phyloP scores from a whole-genome alignment of 2,113 vertebrate genomes.

The Esox niger region DNA sequence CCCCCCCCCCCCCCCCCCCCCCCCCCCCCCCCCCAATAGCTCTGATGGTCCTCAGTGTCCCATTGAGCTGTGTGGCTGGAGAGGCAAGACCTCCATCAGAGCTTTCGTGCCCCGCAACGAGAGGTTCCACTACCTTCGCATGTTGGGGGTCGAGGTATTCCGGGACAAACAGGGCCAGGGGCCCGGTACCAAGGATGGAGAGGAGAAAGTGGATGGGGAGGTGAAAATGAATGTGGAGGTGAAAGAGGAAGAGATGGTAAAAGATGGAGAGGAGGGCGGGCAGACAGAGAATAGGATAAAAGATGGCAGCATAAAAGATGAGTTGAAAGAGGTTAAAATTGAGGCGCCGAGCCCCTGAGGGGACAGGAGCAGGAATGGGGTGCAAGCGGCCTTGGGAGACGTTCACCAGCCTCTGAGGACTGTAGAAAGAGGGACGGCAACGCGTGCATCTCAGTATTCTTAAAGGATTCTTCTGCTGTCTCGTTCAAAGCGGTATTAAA shows the following conservation, averaged over 20 bases:
- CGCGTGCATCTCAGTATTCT: too few relatives aligned
- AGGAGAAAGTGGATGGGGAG: constrained; percentile 22
- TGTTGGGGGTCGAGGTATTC: constrained; percentile 93
- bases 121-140: constrained; percentile 90
- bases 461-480: too few relatives aligned
- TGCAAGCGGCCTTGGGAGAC: too few relatives aligned
- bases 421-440: too few relatives aligned
- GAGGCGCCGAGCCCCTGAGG: too few relatives aligned
- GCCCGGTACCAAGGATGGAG: constrained; percentile 55
- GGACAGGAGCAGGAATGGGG: not conserved
- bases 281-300: not conserved
- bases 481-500: too few relatives aligned
- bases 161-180: constrained; percentile 81
- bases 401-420: not conserved
- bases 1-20: not conserved
- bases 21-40: constrained; percentile 65
- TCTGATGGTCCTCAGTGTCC: constrained; percentile 83
- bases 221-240: constrained; percentile 37
- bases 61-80: constrained; percentile 94
- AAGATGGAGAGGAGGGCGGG: not conserved
- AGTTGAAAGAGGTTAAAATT: too few relatives aligned
- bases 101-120: constrained; percentile 95
- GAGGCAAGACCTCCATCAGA: constrained; percentile 92
- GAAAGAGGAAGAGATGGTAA: constrained; percentile 24
- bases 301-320: not conserved